A percentile compares a stretch with the other conserved stretches of the same genome.
These are phyloP conservation scores for Silvanus unidentatus DNA, from an alignment of 2,888 invertebrate genomes.

Conservation along the genomic window DNA sequence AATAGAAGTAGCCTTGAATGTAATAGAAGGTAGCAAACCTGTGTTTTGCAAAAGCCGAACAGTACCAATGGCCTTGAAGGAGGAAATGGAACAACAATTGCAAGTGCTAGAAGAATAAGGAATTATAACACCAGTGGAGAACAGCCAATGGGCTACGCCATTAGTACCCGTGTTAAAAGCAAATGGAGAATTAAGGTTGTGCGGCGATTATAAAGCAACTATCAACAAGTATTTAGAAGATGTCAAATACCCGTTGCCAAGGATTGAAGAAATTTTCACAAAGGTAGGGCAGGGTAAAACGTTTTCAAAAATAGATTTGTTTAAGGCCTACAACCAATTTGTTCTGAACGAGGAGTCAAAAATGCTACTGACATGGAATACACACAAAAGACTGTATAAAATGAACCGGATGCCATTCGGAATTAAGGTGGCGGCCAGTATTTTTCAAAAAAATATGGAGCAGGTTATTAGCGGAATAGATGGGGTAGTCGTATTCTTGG, in stretches of 20 bases:
- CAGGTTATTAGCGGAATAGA: slow-evolving; percentile 28
- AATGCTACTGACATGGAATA: slow-evolving; percentile 28
- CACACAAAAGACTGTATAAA: slow-evolving; percentile 35
- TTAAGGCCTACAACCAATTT: slow-evolving; percentile 36
- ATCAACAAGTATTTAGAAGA: slow-evolving; percentile 22
- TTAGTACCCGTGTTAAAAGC: slow-evolving; percentile 24
- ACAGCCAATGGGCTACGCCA: slow-evolving; percentile 25
- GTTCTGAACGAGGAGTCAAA: slow-evolving; percentile 28
- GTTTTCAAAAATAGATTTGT: slow-evolving; percentile 22
- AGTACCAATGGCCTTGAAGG: slow-evolving; percentile 18
- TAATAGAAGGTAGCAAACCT: slow-evolving; percentile 3
- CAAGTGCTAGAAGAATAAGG: slow-evolving; percentile 13
- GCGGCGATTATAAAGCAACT: slow-evolving; percentile 29
- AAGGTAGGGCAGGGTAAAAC: slow-evolving; percentile 15
- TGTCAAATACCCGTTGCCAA: slow-evolving; percentile 19
- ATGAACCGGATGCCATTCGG: slow-evolving; percentile 38
- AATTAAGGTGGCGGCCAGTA: slow-evolving; percentile 30
- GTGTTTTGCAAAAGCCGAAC: slow-evolving; percentile 14
- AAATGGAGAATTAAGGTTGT: slow-evolving; percentile 22
- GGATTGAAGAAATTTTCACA: slow-evolving; percentile 19
- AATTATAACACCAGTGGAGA: slow-evolving; percentile 10
- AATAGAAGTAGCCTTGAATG: slow-evolving; percentile 5
- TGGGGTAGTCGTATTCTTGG: slow-evolving; percentile 27
- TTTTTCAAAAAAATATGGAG: slow-evolving; percentile 36
- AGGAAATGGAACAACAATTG: slow-evolving; percentile 15